Base-by-base conservation (phyloP, 2,113 vertebrate genomes). In the Hippolais icterina region DNA sequence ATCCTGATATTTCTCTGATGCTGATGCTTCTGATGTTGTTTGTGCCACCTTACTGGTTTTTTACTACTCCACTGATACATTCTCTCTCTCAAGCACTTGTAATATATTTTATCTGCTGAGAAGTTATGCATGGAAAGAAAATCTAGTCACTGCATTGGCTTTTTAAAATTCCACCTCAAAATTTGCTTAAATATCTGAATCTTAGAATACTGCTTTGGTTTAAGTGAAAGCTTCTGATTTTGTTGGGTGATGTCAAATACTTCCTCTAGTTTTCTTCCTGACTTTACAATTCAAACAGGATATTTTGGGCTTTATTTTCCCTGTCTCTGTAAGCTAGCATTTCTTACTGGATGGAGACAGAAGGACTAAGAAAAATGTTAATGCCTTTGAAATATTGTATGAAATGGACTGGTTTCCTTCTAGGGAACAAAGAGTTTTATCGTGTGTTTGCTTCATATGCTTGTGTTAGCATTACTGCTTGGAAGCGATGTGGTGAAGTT, bases 271-370 rank as follows among this genome's bases (percentile, higher is more conserved):
- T 82, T 85, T 94, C n/a, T 72, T 39, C 17, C 23, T 29, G 46
- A 46, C 28, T 79, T 94, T 88, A 64, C 70, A 87, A 79, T 80
- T 95, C 41, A 91, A 76, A 65, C 15, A 74, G 56, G 72, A 2
- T 95, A 89, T 70, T 80, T 90, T 81, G 83, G 28, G 31, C 23
- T 83, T 89, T 70, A 56, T 93, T 93, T 89, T 95, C 46, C 41
- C 25, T 12, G 0, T 83, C n/a, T 91, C 41, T 83, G 33, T 83
- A 64, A 83, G 24, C 46, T 85, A 69, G 31, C 25, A 24, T 85
- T 88, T 41, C 39, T 71, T 82, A 72, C 37, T 80, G 37, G 50
- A 35, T 53, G 52, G 68, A 81, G 39, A 64, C 3, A 2, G 83
- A 87, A 81, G 33, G 56, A 54, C 47, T 84, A 22, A 87, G 71